These are phyloP conservation scores for Heliconius cydno DNA, from an alignment of 2,888 invertebrate genomes.

Conservation along the genomic window DNA sequence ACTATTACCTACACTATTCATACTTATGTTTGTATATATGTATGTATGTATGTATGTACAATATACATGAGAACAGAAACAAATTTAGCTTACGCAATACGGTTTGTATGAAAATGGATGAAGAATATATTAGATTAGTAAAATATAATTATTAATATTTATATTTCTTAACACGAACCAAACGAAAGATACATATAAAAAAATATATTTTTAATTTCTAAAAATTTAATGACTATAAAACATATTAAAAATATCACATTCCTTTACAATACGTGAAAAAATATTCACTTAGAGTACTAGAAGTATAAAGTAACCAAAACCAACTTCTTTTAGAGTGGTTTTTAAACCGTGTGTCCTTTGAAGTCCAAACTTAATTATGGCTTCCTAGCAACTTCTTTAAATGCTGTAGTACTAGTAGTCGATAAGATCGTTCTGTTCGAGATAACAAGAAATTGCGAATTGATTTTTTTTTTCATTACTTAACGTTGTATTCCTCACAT, in stretches of 20 bases:
- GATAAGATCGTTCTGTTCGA: not conserved
- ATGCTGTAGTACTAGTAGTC: not conserved
- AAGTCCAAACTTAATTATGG: not conserved
- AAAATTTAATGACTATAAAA: not conserved
- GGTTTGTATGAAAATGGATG: not conserved
- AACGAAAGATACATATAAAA: no score
- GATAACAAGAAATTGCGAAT: not conserved
- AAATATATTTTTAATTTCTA: no score
- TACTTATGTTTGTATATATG: not conserved
- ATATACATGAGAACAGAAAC: not conserved
- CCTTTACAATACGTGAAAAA: not conserved
- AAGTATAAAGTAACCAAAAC: no score
- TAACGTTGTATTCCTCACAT: no score
- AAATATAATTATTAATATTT: not conserved
- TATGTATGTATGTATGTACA: not conserved
- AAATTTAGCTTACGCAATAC: not conserved
- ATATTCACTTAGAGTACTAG: not conserved
- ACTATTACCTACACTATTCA: conserved; percentile 16
- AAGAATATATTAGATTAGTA: not conserved
- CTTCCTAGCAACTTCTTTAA: not conserved
- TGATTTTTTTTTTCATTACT: not conserved
- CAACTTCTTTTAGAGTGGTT: conserved; percentile 12
- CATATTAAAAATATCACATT: not conserved
- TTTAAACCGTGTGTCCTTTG: not conserved
- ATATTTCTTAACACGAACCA: no score